These are phyloP conservation scores for Stegostoma tigrinum DNA, from an alignment of 2,113 vertebrate species.

Conservation along the genomic window DNA sequence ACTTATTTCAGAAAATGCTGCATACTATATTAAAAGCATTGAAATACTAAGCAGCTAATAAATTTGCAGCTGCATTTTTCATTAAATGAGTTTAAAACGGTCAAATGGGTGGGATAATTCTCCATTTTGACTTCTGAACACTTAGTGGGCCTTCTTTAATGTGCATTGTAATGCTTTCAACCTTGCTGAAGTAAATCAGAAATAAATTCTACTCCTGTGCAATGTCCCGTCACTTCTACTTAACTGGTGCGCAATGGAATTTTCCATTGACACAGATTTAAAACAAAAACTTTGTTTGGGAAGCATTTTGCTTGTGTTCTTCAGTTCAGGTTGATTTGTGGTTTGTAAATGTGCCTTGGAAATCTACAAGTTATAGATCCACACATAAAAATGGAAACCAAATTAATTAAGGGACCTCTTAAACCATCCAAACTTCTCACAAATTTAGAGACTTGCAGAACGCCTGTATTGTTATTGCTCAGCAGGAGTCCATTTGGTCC, in stretches of 20 bases:
- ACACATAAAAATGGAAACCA: not conserved
- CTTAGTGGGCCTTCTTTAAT: not conserved
- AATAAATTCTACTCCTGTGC: not conserved
- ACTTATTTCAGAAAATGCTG: not conserved
- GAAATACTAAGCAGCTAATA: conserved; percentile 27
- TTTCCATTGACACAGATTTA: not conserved
- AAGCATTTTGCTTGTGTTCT: not conserved
- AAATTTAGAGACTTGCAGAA: not conserved
- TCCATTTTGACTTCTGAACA: conserved; percentile 24
- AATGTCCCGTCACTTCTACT: conserved; percentile 4
- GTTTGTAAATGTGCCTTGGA: not conserved
- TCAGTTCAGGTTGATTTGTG: not conserved
- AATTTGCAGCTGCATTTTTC: not conserved
- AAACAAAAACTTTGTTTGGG: not conserved
- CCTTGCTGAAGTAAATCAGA: not conserved
- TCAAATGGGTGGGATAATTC: not conserved
- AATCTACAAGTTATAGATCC: not conserved
- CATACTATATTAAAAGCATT: conserved; percentile 8
- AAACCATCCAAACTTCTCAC: not conserved
- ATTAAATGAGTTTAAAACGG: conserved; percentile 26
- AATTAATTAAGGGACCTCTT: no score
- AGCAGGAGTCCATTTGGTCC: no score
- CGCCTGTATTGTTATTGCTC: no score
- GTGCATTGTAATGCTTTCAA: conserved; percentile 29
- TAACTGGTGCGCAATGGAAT: not conserved